Base-by-base conservation (phyloP, 2,888 invertebrate genomes). In the Ophraella communa region DNA sequence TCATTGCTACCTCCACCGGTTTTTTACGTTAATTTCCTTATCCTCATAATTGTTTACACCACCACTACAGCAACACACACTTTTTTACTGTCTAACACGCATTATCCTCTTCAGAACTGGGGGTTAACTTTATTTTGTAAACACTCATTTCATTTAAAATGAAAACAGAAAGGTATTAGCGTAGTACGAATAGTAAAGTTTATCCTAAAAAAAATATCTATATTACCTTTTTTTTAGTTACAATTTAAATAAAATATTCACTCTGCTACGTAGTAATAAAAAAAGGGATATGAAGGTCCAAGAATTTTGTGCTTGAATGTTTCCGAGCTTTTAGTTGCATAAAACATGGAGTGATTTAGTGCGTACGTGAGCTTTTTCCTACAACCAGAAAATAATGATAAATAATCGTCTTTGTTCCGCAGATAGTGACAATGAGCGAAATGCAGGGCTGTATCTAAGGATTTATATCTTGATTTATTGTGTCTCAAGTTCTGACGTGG, bases 401-500 rank as follows among this genome's bases (percentile, higher is more conserved):
- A 71, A 73, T 68, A 66, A 64, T 66, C 65, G 57, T 65, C 64
- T 61, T 65, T 44, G 55, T 53, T 67, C 62, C 66, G 62, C 67
- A 68, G 70, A 73, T 67, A 70, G 71, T 66, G 73, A 70, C 71
- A 72, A 72, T 72, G 73, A 72, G 70, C 65, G 70, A 70, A 71
- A 72, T 67, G 69, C 70, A 70, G 69, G 63, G 69, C 61, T 66
- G 66, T 71, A 67, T 67, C 64, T 63, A 5, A 68, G 72, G 72
- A 71, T 73, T 73, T 73, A 68, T 68, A 68, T 64, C 68, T 67
- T 73, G 72, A 73, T 73, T 73, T 73, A 72, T 73, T 67, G 65
- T 71, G 68, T 67, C 70, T 67, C 69, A 62, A 67, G 59, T 67
- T 30, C 58, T 66, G 73, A 71, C 71, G 59, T 62, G 62, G 72